Evolutionary conservation across 2,797 vertebrate genomes (phyloP).

Genomic region (Bryconaethiops microstoma): DNA sequence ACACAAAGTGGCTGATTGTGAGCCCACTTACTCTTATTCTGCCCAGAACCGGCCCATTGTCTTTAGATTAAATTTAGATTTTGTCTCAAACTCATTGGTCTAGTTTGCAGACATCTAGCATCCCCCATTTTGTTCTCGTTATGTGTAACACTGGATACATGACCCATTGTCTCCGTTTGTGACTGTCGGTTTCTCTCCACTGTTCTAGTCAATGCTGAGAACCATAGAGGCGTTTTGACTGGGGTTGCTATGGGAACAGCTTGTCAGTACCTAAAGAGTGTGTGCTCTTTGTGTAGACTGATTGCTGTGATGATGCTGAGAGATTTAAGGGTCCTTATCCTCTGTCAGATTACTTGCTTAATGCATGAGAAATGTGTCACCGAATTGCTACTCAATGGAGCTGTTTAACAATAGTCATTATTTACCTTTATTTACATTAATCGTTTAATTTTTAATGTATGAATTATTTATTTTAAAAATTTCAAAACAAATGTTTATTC

Average conservation of each 20-base stretch:
- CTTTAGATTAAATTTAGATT: not conserved
- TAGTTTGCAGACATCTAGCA: not conserved
- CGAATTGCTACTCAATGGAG: not conserved
- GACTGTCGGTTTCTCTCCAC: not conserved
- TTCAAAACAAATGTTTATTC: not conserved
- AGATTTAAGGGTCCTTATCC: not conserved
- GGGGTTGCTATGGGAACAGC: slow-evolving; percentile 16
- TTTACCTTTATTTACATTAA: not conserved
- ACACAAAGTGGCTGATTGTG: not conserved
- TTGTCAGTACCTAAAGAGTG: not conserved
- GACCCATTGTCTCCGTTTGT: not conserved
- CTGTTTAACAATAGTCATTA: not conserved
- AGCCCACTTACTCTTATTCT: not conserved
- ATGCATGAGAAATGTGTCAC: not conserved
- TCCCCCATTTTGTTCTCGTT: not conserved
- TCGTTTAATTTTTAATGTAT: not conserved
- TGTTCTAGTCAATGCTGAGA: not conserved
- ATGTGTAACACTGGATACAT: not conserved
- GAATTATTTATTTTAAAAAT: not conserved
- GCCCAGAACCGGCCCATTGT: not conserved
- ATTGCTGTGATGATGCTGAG: not conserved
- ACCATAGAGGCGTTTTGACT: not conserved
- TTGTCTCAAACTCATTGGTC: not conserved
- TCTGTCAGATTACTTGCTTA: not conserved
- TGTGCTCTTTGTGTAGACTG: slow-evolving; percentile 7